These are phyloP conservation scores for Sorex araneus DNA, from an alignment of 2,113 vertebrate species.

Conservation along the genomic window DNA sequence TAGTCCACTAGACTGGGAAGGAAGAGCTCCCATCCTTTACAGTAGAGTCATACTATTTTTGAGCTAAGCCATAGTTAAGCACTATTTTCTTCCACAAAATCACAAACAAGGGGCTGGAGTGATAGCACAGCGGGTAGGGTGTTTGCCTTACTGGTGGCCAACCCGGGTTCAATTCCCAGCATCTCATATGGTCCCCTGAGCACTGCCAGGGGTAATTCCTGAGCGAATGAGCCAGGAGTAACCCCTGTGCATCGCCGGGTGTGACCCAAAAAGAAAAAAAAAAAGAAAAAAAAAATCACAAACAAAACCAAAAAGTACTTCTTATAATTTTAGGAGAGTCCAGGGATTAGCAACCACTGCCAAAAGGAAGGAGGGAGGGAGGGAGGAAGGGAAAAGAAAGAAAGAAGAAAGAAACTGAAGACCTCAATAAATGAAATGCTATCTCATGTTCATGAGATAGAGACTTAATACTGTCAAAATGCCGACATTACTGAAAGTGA, in stretches of 20 bases:
- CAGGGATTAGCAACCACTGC: no score
- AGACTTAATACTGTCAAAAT: conserved; percentile 3
- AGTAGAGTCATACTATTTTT: neutral
- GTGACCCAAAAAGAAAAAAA: no score
- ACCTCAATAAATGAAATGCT: conserved; percentile 6
- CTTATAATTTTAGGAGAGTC: neutral
- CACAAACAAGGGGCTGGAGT: no score
- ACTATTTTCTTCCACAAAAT: neutral
- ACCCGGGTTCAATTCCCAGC: no score
- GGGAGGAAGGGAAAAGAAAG: neutral
- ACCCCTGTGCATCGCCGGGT: no score
- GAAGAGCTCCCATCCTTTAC: neutral
- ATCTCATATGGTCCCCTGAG: no score
- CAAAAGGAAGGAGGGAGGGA: neutral
- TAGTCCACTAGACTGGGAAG: neutral
- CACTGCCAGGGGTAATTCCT: no score
- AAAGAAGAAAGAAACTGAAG: conserved; percentile 22
- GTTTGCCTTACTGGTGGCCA: no score
- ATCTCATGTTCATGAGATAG: neutral
- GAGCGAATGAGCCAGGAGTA: no score
- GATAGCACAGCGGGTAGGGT: no score
- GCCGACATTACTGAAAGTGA: neutral
- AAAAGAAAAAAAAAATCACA: no score
- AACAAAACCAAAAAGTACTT: neutral
- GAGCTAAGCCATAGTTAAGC: neutral